These are phyloP conservation scores for Styela clava DNA, from an alignment of 23 tunicate genomes.

Conservation along the genomic window DNA sequence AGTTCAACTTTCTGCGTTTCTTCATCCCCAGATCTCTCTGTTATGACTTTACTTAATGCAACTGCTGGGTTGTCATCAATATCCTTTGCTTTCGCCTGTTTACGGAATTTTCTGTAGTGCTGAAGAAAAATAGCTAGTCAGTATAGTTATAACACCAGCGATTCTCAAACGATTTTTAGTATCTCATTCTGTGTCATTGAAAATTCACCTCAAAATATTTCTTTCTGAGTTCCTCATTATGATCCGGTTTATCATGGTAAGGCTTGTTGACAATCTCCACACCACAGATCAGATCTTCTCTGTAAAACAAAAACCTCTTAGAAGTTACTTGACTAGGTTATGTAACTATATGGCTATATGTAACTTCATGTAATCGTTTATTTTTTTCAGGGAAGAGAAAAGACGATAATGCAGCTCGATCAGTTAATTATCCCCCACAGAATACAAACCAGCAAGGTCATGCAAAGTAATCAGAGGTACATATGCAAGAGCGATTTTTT, in stretches of 20 bases:
- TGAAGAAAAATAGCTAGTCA: too few species aligned
- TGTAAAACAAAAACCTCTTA: background rate
- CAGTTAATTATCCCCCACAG: too few species aligned
- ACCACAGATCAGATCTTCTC: slow-evolving; percentile 40
- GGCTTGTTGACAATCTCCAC: slow-evolving; percentile 5
- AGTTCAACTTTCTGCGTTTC: slow-evolving; percentile 60
- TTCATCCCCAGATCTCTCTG: slow-evolving; percentile 66
- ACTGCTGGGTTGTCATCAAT: slow-evolving; percentile 62
- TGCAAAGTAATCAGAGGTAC: too few species aligned
- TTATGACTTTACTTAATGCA: slow-evolving; percentile 44
- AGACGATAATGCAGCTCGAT: too few species aligned
- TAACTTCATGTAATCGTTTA: background rate
- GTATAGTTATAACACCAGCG: too few species aligned
- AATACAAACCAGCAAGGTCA: too few species aligned
- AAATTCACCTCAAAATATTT: slow-evolving; percentile 15
- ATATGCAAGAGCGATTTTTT: too few species aligned
- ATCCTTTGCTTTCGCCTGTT: slow-evolving; percentile 22
- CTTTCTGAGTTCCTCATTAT: slow-evolving; percentile 21
- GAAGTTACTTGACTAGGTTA: too few species aligned
- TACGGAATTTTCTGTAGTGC: slow-evolving; percentile 20
- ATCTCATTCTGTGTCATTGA: too few species aligned
- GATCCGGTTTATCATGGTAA: slow-evolving; percentile 12
- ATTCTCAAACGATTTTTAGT: too few species aligned
- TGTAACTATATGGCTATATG: slow-evolving; percentile 8
- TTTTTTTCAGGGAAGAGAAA: slow-evolving; percentile 8